Percentiles rank a stretch among this genome's conserved stretches.
phyloP scores from a whole-genome alignment of 2,888 invertebrate genomes.

The Ochropleura plecta region DNA sequence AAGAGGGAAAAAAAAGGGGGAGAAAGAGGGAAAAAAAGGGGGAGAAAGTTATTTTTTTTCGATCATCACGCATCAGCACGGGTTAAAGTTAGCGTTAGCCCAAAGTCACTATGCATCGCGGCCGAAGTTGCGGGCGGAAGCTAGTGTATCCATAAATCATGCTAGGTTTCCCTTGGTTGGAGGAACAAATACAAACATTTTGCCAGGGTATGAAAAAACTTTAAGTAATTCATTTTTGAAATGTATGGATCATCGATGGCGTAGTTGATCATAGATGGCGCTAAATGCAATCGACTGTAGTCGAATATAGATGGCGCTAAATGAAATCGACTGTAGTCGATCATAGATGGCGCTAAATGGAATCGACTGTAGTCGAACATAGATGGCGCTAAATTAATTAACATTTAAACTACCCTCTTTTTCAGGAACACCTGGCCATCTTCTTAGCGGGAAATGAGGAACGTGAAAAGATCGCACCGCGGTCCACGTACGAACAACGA shows the following conservation, averaged over 20 bases:
- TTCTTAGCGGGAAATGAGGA: conserved; percentile 93
- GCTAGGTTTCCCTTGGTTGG: not conserved
- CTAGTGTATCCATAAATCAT: not conserved
- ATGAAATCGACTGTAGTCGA: not conserved
- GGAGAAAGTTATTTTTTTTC: no score
- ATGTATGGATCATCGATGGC: no score
- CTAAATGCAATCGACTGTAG: no score
- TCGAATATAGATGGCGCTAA: conserved; percentile 12
- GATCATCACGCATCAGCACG: no score
- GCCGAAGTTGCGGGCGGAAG: no score
- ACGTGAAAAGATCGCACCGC: conserved; percentile 90
- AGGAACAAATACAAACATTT: not conserved
- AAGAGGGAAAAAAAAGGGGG: no score
- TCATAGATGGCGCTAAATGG: no score
- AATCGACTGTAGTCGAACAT: not conserved
- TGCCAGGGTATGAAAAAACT: not conserved
- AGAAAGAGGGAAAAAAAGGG: no score
- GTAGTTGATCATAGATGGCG: no score
- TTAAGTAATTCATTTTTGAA: not conserved
- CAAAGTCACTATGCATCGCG: no score
- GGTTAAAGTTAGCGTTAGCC: no score
- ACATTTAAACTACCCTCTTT: conserved; percentile 23
- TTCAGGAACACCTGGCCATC: conserved; percentile 92
- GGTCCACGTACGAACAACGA: conserved; percentile 82
- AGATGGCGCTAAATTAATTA: conserved; percentile 19